Conservation (phyloP, 2,797 vertebrate genomes). For the Sciurus vulgaris region DNA sequence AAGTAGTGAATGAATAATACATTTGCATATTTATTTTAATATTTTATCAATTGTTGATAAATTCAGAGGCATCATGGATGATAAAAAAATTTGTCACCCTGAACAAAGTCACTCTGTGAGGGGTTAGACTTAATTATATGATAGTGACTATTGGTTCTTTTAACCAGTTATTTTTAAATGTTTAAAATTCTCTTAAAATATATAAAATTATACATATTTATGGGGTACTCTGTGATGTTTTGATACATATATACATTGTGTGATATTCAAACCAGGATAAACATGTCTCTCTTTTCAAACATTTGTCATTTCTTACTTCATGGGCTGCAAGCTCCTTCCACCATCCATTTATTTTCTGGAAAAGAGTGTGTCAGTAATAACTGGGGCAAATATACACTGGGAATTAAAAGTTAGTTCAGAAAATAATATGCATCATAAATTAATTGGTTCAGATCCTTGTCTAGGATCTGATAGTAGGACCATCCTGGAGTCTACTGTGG, state of each 20-base stretch:
- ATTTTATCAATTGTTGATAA: not conserved
- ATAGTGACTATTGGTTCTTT: not conserved
- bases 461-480: not conserved
- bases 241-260: not conserved
- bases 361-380: not conserved
- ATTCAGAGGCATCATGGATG: not conserved
- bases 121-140: not conserved
- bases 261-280: not conserved
- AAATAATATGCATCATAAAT: not conserved
- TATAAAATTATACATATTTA: not conserved
- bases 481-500: not conserved
- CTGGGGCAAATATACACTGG: not conserved
- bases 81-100: not conserved
- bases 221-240: not conserved
- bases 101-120: not conserved
- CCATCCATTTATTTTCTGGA: not conserved
- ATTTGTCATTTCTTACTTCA: not conserved
- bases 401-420: conserved; percentile 17
- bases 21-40: conserved; percentile 29
- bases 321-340: not conserved
- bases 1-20: not conserved
- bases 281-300: not conserved
- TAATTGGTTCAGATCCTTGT: not conserved
- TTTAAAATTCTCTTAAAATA: not conserved
- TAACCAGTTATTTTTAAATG: not conserved